Conservation (phyloP, 1,140 invertebrate species). For the Drosophila lacteicornis region DNA sequence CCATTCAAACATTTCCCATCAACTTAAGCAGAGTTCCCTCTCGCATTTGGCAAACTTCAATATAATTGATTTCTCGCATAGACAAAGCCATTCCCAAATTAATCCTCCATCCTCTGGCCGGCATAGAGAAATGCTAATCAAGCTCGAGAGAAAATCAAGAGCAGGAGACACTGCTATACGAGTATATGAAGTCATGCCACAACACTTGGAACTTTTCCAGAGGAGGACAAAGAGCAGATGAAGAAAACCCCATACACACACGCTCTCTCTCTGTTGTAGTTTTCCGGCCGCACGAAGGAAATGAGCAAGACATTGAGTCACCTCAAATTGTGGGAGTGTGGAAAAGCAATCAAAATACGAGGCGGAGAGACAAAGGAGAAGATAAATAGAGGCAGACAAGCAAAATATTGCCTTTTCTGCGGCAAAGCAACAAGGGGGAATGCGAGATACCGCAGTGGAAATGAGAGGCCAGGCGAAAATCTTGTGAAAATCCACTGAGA, state of each 20-base stretch:
- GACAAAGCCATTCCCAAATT: conserved; percentile 41
- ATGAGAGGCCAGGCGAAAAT: conserved; percentile 12
- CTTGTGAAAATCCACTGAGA: background rate
- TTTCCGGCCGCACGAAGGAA: conserved; percentile 67
- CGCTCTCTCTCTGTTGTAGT: conserved; percentile 35
- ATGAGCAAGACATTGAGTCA: conserved; percentile 82
- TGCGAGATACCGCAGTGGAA: conserved; percentile 17
- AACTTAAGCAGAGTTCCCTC: conserved; percentile 17
- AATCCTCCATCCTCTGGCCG: conserved; percentile 14
- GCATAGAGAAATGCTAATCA: conserved; percentile 44
- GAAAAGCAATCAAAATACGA: conserved; percentile 80
- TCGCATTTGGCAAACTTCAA: conserved; percentile 33
- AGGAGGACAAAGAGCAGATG: conserved; percentile 27
- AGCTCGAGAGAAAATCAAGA: conserved; percentile 10
- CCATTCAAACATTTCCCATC: conserved; percentile 27
- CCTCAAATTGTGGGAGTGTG: conserved; percentile 57
- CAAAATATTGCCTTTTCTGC: conserved; percentile 76
- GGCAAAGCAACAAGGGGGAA: conserved; percentile 41
- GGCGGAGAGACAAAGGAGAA: conserved; percentile 67
- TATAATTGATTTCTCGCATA: conserved; percentile 50
- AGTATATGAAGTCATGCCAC: conserved; percentile 35
- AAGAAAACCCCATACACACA: conserved; percentile 27
- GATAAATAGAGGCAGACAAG: conserved; percentile 81
- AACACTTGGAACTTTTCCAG: conserved; percentile 47
- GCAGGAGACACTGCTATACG: conserved; percentile 3